Percentiles rank a stretch among this genome's conserved stretches.
Evolutionary conservation across 2,797 vertebrate genomes (phyloP).

Genomic region (Chaetodon trifasciatus): DNA sequence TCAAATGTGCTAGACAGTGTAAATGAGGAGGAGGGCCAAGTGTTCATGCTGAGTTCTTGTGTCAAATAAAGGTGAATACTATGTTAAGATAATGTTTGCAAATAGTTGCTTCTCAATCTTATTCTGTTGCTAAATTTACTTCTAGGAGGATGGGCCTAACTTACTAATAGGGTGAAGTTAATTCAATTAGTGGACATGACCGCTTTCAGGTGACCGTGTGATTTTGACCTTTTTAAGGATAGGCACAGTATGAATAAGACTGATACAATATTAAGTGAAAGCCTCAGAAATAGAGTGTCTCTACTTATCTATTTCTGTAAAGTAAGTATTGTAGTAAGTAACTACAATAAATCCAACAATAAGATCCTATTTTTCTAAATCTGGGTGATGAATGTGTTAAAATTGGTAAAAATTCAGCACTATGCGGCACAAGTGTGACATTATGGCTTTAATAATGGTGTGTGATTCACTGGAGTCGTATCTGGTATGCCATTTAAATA

Average conservation of each 20-base stretch:
- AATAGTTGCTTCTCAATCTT: constrained; percentile 17
- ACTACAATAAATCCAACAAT: background rate
- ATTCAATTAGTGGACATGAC: constrained; percentile 72
- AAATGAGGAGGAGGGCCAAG: constrained; percentile 8
- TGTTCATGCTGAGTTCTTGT: background rate
- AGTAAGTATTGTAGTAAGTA: background rate
- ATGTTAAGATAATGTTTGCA: constrained; percentile 15
- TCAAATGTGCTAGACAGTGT: background rate
- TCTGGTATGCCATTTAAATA: background rate
- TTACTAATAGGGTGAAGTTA: constrained; percentile 64
- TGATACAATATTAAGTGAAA: constrained; percentile 9
- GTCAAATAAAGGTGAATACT: constrained; percentile 36
- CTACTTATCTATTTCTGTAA: background rate
- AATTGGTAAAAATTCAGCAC: background rate
- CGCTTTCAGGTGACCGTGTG: constrained; percentile 47
- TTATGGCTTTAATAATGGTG: background rate
- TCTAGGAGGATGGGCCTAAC: constrained; percentile 55
- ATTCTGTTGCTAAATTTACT: constrained; percentile 58
- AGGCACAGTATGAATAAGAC: background rate
- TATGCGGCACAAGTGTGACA: background rate
- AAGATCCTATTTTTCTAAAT: background rate
- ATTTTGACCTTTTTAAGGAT: constrained; percentile 17
- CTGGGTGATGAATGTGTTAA: background rate
- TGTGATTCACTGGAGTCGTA: background rate
- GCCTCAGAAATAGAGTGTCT: background rate